A percentile compares a stretch with the other conserved stretches of the same genome.
These are phyloP conservation scores for Meliscaeva auricollis DNA, from an alignment of 2,888 invertebrate species.

Conservation along the genomic window DNA sequence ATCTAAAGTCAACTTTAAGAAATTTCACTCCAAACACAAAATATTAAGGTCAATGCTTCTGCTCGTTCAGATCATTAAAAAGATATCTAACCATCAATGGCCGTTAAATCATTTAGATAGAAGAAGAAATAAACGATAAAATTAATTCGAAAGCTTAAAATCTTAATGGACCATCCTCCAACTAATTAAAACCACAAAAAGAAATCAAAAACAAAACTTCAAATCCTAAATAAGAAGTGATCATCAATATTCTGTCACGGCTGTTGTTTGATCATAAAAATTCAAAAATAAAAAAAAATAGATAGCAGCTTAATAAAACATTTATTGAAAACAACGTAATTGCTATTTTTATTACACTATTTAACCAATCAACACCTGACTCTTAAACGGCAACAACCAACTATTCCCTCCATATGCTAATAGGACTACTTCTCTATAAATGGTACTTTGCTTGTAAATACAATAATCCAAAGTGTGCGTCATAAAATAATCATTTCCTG, in stretches of 20 bases:
- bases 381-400: constrained; percentile 19
- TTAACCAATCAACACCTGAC: constrained; percentile 47
- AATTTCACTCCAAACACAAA: neutral
- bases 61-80: neutral
- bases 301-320: neutral
- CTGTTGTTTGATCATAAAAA: constrained; percentile 2
- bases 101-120: constrained; percentile 5
- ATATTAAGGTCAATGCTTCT: neutral
- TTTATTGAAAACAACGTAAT: constrained; percentile 39
- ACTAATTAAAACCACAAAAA: constrained; percentile 14
- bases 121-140: constrained; percentile 1
- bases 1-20: neutral
- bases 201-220: neutral
- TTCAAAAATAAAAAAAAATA: neutral
- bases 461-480: constrained; percentile 34
- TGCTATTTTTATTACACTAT: constrained; percentile 53
- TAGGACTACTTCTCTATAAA: constrained; percentile 29
- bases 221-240: constrained; percentile 2
- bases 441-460: constrained; percentile 4
- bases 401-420: constrained; percentile 24
- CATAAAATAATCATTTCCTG: constrained; percentile 67
- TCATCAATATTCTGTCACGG: constrained; percentile 17
- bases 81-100: neutral
- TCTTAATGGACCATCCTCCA: neutral
- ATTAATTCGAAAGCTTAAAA: constrained; percentile 12